phyloP scores from a whole-genome alignment of 2,888 invertebrate genomes.

The Acleris sparsana region DNA sequence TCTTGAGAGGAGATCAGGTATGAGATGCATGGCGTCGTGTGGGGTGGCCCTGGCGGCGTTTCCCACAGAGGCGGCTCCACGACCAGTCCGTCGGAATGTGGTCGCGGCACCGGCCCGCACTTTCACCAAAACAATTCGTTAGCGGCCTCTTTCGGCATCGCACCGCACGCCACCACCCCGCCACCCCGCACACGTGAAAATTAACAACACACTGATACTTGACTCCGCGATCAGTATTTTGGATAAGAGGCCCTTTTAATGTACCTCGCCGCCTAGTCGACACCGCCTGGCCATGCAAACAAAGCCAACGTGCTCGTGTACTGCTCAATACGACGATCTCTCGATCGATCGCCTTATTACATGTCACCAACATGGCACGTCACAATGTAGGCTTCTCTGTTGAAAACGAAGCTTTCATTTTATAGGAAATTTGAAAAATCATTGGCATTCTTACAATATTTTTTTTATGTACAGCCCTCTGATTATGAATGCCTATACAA shows the following conservation, averaged over 20 bases:
- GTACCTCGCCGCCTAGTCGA: conserved; percentile 52
- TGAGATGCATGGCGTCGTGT: conserved; percentile 67
- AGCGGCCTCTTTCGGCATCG: conserved; percentile 82
- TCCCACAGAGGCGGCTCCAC: conserved; percentile 83
- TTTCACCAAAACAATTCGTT: conserved; percentile 84
- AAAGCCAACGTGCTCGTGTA: conserved; percentile 16
- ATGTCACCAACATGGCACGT: too few relatives aligned
- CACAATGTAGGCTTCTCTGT: too few relatives aligned
- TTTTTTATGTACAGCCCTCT: too few relatives aligned
- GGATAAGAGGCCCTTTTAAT: conserved; percentile 62
- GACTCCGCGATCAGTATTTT: conserved; percentile 68
- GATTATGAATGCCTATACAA: too few relatives aligned
- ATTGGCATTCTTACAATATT: too few relatives aligned
- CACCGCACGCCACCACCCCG: conserved; percentile 66
- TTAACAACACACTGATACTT: conserved; percentile 74
- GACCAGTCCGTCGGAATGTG: conserved; percentile 83
- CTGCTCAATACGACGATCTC: background rate
- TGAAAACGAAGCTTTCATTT: too few relatives aligned
- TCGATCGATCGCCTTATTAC: conserved; percentile 4
- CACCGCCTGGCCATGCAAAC: conserved; percentile 14
- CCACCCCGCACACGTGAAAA: conserved; percentile 75
- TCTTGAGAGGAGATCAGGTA: conserved; percentile 55
- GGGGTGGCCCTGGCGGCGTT: conserved; percentile 78
- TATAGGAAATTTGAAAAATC: too few relatives aligned
- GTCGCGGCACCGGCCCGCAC: conserved; percentile 82